phyloP scores from a whole-genome alignment of 2,888 invertebrate species.

The Rugalucina vietnamica region DNA sequence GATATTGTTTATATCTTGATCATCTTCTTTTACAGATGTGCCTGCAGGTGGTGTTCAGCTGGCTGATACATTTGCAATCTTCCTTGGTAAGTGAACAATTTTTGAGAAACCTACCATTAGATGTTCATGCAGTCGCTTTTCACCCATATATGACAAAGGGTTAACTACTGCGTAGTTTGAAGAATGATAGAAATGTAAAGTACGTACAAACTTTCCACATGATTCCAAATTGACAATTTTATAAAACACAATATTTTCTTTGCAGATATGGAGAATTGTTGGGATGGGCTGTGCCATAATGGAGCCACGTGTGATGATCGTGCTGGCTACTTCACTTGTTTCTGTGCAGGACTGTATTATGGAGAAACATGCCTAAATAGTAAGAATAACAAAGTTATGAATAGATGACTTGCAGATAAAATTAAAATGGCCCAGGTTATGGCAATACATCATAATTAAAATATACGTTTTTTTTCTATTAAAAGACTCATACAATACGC shows the following conservation, averaged over 20 bases:
- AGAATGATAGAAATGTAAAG: neutral
- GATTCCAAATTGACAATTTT: neutral
- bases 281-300: constrained; percentile 60
- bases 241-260: neutral
- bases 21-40: neutral
- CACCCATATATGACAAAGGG: neutral
- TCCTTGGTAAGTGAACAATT: constrained; percentile 66
- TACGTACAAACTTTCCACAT: neutral
- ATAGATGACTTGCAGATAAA: too few relatives aligned
- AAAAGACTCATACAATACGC: neutral
- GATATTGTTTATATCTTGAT: too few relatives aligned
- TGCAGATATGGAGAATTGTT: constrained; percentile 67
- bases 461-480: neutral
- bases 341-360: constrained; percentile 59
- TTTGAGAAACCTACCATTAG: too few relatives aligned
- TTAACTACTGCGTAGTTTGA: neutral
- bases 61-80: constrained; percentile 61
- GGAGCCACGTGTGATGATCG: constrained; percentile 65
- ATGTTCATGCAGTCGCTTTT: too few relatives aligned
- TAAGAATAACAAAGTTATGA: constrained; percentile 35
- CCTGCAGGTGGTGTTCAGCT: constrained; percentile 3
- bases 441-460: too few relatives aligned
- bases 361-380: constrained; percentile 54
- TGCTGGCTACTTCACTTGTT: constrained; percentile 61
- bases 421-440: too few relatives aligned